A percentile compares a stretch with the other conserved stretches of the same genome.
These are phyloP conservation scores for Bombyx mori DNA, from an alignment of 1,140 invertebrate species.

Conservation along the genomic window ASM3026992v2 NC_085131.1:1317001-1317500, in stretches of 20 bases:
- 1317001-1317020: too few species aligned
- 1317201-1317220: conserved; percentile 67
- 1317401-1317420: conserved; percentile 38
- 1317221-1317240: conserved; percentile 66
- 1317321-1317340: conserved; percentile 49
- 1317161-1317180: conserved; percentile 70
- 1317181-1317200: conserved; percentile 68
- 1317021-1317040: too few species aligned
- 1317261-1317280: conserved; percentile 33
- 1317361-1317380: conserved; percentile 45
- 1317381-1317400: conserved; percentile 49
- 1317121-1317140: conserved; percentile 50
- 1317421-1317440: conserved; percentile 38
- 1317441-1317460: conserved; percentile 20
- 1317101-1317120: conserved; percentile 58
- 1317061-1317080: conserved; percentile 14
- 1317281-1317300: conserved; percentile 36
- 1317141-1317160: conserved; percentile 63
- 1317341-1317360: conserved; percentile 7
- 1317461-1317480: conserved; percentile 7
- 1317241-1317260: conserved; percentile 41
- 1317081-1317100: conserved; percentile 36
- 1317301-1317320: conserved; percentile 60
- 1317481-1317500: background rate
- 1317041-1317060: background rate